Conservation (phyloP, 2,797 vertebrate species). For the Notoglanidium macrostoma region DNA sequence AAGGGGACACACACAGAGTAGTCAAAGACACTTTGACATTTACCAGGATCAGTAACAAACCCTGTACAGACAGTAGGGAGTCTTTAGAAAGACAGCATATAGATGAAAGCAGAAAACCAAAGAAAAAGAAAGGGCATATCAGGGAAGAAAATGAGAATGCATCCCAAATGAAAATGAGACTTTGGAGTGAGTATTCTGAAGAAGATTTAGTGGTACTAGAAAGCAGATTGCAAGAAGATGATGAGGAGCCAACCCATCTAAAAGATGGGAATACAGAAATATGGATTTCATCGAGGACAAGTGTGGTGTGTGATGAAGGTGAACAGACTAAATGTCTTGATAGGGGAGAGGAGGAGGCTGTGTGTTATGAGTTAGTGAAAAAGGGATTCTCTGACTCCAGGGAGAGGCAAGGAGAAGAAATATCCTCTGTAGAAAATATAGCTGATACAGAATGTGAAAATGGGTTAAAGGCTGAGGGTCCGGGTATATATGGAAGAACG, state of each 20-base stretch:
- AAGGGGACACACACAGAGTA: slow-evolving; percentile 61
- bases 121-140: slow-evolving; percentile 53
- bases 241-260: slow-evolving; percentile 7
- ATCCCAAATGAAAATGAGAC: slow-evolving; percentile 59
- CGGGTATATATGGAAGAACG: not conserved
- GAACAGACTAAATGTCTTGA: slow-evolving; percentile 62
- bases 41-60: slow-evolving; percentile 59
- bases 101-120: slow-evolving; percentile 58
- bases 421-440: not conserved
- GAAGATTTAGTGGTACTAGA: slow-evolving; percentile 60
- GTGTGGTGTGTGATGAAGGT: slow-evolving; percentile 50
- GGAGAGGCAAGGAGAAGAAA: not conserved
- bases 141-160: slow-evolving; percentile 52
- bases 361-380: not conserved
- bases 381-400: slow-evolving; percentile 6
- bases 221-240: slow-evolving; percentile 32
- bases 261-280: slow-evolving; percentile 29
- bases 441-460: slow-evolving; percentile 8
- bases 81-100: slow-evolving; percentile 60
- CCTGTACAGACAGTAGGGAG: slow-evolving; percentile 62
- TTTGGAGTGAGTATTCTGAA: slow-evolving; percentile 61
- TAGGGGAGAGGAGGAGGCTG: not conserved
- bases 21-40: slow-evolving; percentile 73
- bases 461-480: not conserved
- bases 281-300: slow-evolving; percentile 38